Conservation (phyloP, 2,113 vertebrate species). For the Pagrus major region DNA sequence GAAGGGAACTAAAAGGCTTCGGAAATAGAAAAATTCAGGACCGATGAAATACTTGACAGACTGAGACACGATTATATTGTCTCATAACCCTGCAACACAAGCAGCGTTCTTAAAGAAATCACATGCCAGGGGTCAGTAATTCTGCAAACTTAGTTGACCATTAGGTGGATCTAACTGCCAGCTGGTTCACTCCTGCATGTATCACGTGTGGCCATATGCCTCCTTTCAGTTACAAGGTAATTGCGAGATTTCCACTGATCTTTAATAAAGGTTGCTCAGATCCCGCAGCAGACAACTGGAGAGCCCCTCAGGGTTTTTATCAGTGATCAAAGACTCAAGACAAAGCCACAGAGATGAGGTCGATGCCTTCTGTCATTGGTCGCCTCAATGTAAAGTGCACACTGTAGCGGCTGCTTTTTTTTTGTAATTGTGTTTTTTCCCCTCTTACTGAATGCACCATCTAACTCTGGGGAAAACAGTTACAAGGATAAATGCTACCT, state of each 20-base stretch:
- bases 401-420: background rate
- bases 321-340: constrained; percentile 22
- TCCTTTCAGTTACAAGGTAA: constrained; percentile 1
- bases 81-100: too few species aligned
- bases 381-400: background rate
- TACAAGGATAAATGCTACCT: too few species aligned
- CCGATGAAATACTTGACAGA: too few species aligned
- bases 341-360: background rate
- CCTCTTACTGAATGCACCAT: background rate
- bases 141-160: background rate
- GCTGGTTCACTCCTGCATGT: background rate
- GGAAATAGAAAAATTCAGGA: background rate
- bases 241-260: background rate
- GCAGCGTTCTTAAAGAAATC: background rate
- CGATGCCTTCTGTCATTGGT: background rate
- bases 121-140: background rate
- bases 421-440: background rate
- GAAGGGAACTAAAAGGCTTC: background rate
- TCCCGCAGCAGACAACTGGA: background rate
- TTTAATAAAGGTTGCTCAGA: background rate
- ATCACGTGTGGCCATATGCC: background rate
- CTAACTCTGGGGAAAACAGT: background rate
- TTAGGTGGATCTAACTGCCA: background rate
- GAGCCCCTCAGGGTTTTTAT: background rate
- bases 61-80: too few species aligned